Conservation (phyloP, 2,888 invertebrate genomes). For the Plebejus anna region DNA sequence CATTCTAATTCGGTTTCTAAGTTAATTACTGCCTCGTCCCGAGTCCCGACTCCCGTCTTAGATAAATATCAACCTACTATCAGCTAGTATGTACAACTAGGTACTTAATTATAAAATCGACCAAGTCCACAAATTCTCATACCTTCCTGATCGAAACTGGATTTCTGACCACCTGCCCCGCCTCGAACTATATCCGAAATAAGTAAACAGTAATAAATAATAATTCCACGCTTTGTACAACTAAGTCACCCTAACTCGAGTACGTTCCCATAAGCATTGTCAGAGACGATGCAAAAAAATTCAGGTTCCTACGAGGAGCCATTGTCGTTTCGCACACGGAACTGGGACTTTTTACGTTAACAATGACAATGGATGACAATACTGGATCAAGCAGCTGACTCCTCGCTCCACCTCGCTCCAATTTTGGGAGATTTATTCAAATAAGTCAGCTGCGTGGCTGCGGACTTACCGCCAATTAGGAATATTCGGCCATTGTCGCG, state of each 20-base stretch:
- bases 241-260: conserved; percentile 40
- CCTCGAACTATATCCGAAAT: conserved; percentile 18
- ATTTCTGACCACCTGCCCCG: conserved; percentile 15
- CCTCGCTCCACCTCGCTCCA: conserved; percentile 48
- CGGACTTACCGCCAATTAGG: conserved; percentile 22
- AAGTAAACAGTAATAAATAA: conserved; percentile 29
- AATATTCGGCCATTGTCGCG: conserved; percentile 2
- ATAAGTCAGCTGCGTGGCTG: conserved; percentile 30
- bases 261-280: conserved; percentile 74
- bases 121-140: not conserved
- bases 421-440: conserved; percentile 44
- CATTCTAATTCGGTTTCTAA: no score
- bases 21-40: no score
- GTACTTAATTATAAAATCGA: not conserved
- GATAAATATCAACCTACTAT: no score
- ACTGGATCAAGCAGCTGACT: conserved; percentile 67
- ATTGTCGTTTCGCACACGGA: conserved; percentile 73
- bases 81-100: not conserved
- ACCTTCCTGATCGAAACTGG: not conserved
- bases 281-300: conserved; percentile 72
- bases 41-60: no score
- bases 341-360: conserved; percentile 64
- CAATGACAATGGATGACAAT: conserved; percentile 68
- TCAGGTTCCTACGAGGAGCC: conserved; percentile 64
- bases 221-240: conserved; percentile 27